Conservation (phyloP, 2,888 invertebrate species). For the Tetranychus truncatus region DNA sequence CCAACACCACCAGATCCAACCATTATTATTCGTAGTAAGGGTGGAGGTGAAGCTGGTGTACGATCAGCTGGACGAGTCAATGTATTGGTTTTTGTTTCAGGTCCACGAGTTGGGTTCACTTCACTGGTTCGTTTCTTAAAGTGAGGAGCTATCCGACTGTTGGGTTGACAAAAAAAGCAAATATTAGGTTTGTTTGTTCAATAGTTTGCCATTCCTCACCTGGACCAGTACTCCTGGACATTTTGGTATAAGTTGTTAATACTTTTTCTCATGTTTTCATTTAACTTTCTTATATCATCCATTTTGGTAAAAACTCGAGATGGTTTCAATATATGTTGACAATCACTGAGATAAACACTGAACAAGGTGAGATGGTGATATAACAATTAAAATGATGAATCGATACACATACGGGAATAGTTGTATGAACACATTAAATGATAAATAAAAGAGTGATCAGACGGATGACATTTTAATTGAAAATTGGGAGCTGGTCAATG, state of each 20-base stretch:
- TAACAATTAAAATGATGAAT: too few relatives aligned
- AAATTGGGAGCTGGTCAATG: too few relatives aligned
- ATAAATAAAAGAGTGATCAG: too few relatives aligned
- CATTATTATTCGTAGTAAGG: constrained; percentile 98
- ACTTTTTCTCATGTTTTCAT: not conserved
- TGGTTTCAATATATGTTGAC: too few relatives aligned
- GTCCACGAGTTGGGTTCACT: not conserved
- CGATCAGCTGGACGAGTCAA: not conserved
- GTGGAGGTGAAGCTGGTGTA: constrained; percentile 34
- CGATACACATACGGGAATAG: too few relatives aligned
- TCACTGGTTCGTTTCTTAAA: constrained; percentile 4
- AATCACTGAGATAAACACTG: too few relatives aligned
- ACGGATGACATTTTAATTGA: too few relatives aligned
- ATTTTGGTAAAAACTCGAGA: not conserved
- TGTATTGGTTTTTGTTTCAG: constrained; percentile 4
- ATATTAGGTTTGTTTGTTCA: not conserved
- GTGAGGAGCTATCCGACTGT: not conserved
- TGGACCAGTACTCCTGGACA: not conserved
- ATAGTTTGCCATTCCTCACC: not conserved
- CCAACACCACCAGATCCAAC: constrained; percentile 98
- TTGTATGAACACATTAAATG: too few relatives aligned
- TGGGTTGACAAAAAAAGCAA: too few relatives aligned
- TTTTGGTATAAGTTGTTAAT: not conserved
- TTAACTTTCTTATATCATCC: not conserved
- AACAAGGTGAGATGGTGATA: too few relatives aligned